These are phyloP conservation scores for Hermatobates lingyangjiaoensis DNA, from an alignment of 1,140 invertebrate species.

Conservation along the genomic window DNA sequence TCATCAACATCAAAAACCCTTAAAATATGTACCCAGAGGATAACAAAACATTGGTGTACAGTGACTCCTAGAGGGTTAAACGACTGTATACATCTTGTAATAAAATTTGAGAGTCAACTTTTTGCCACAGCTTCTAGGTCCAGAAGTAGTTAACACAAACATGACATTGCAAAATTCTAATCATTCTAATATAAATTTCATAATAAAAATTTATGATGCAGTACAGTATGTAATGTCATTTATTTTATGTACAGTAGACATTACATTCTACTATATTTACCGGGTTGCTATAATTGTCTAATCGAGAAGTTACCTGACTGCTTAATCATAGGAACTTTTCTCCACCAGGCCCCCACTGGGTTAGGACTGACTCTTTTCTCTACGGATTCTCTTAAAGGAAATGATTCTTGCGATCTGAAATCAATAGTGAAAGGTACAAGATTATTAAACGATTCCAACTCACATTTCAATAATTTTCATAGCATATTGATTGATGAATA, in stretches of 20 bases:
- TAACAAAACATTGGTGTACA: no score
- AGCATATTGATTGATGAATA: not conserved
- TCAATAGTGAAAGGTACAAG: not conserved
- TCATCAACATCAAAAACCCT: no score
- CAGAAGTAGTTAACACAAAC: no score
- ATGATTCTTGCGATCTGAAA: constrained; percentile 19
- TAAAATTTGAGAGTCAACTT: no score
- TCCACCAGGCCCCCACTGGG: constrained; percentile 10
- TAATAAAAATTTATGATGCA: no score
- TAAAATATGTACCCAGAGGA: no score
- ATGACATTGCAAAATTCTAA: no score
- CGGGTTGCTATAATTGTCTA: not conserved
- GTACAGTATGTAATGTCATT: no score
- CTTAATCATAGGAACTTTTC: constrained; percentile 1
- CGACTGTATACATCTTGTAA: no score
- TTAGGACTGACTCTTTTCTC: constrained; percentile 32
- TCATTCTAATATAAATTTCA: no score
- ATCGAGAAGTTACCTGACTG: constrained; percentile 8
- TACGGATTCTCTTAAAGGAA: constrained; percentile 41
- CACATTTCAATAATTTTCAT: not conserved
- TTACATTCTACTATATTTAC: not conserved
- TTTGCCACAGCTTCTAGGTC: no score
- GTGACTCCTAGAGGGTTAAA: no score
- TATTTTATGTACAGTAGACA: not conserved
- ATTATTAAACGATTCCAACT: not conserved